Evolutionary conservation across 2,888 invertebrate species (phyloP), one percentile per base, ranked within the genome.

Genomic region (Chloroclystis v-ata): DNA sequence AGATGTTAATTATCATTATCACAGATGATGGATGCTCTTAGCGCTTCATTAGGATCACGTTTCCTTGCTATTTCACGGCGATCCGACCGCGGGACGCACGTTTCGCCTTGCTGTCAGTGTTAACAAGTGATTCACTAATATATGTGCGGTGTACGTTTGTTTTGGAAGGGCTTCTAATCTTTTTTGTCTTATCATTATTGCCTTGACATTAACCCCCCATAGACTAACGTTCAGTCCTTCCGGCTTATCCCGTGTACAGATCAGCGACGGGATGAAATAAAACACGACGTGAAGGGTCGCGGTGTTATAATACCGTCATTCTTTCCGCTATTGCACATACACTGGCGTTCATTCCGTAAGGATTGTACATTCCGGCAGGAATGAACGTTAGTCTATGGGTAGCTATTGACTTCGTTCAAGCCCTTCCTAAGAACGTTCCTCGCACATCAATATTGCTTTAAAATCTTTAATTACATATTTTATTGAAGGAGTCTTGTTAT

Each of bases 41-140:
- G 75, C 72, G 79, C 78, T 82, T 82, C 67, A 72, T 76, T 76
- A 73, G 57, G 60, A 74, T 67, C 69, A 69, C 61, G 62, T 71
- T 74, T 70, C 63, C 69, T 74, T 68, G 73, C 70, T 70, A 65
- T 70, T 68, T 72, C 66, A 66, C 67, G 65, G 68, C 71, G 64
- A 66, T 72, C 72, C 61, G 56, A 58, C 60, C 58, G 56, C 57
- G 37, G 55, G 61, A 63, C 59, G 61, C 65, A 71, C 64, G 63
- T 63, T 62, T 59, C 61, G 67, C 65, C 54, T 62, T 51, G 64
- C 63, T 61, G 49, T 53, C 64, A 61, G 64, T 64, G 60, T 61
- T 61, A 61, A 63, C 46, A 44, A 45, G 57, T 60, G 54, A 60
- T 60, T 66, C 65, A 65, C 59, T 49, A 47, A 37, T 37, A 54